phyloP scores from a whole-genome alignment of 64 coral and sea anemone genomes.

The Catalaphyllia jardinei region DNA sequence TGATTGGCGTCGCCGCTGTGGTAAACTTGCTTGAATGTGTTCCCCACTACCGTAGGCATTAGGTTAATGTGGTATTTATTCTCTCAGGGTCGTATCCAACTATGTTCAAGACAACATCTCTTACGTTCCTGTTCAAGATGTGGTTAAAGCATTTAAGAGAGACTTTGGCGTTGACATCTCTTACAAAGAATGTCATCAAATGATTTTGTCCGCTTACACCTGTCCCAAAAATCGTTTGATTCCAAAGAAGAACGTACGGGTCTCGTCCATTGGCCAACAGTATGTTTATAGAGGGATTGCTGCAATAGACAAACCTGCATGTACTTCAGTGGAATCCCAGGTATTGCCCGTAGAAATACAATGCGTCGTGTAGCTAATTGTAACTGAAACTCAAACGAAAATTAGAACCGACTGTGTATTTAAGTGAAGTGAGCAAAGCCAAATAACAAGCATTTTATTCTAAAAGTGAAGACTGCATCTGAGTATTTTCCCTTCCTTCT shows the following conservation, averaged over 20 bases:
- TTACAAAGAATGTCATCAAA: slow-evolving; percentile 94
- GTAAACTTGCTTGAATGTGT: too few relatives aligned
- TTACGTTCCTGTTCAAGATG: slow-evolving; percentile 89
- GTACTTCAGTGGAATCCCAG: neutral
- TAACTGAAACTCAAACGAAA: too few relatives aligned
- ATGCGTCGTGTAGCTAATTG: too few relatives aligned
- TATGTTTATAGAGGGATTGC: slow-evolving; percentile 89
- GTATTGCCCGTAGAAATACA: neutral
- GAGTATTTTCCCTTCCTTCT: neutral
- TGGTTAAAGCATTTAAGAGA: slow-evolving; percentile 81
- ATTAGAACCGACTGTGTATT: too few relatives aligned
- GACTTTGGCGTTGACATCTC: slow-evolving; percentile 77
- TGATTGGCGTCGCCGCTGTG: too few relatives aligned
- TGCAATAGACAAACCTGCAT: neutral
- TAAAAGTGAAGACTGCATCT: too few relatives aligned
- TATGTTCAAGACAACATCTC: slow-evolving; percentile 73
- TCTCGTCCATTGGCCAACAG: slow-evolving; percentile 66
- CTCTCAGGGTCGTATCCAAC: slow-evolving; percentile 63
- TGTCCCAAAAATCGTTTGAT: slow-evolving; percentile 67
- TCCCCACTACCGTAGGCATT: neutral
- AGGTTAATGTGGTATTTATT: neutral
- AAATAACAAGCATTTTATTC: too few relatives aligned
- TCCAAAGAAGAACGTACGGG: slow-evolving; percentile 69
- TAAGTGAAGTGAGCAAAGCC: too few relatives aligned
- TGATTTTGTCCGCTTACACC: slow-evolving; percentile 82